Conservation (phyloP, 2,797 vertebrate genomes). For the Leptoclinus maculatus region DNA sequence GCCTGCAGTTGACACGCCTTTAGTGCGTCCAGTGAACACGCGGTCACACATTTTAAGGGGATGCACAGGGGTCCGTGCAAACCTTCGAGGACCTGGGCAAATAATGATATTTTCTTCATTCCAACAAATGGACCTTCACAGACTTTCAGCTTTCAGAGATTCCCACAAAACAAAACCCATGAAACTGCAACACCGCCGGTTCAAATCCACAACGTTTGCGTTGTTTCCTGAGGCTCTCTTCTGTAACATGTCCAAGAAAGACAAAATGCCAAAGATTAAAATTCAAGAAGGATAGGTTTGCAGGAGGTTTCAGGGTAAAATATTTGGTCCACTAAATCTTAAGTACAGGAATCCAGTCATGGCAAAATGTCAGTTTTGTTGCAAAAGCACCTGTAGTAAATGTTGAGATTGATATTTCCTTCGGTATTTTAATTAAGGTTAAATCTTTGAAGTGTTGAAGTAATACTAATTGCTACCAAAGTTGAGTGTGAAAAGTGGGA, state of each 20-base stretch:
- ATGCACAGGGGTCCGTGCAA: not conserved
- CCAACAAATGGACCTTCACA: slow-evolving; percentile 12
- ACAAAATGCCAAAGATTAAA: not conserved
- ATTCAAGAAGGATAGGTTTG: not conserved
- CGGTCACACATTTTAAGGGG: not conserved
- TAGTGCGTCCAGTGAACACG: not conserved
- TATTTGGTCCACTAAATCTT: not conserved
- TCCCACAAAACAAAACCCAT: not conserved
- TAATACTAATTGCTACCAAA: not conserved
- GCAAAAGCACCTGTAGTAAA: not conserved
- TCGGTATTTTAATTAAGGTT: not conserved
- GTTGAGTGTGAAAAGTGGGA: not conserved
- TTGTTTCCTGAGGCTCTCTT: not conserved
- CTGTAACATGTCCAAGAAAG: not conserved
- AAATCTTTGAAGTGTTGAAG: not conserved
- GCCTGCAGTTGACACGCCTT: not conserved
- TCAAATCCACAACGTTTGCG: not conserved
- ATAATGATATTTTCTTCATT: not conserved
- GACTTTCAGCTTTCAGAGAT: not conserved
- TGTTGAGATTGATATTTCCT: not conserved
- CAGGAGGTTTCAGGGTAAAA: not conserved
- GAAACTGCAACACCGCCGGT: not conserved
- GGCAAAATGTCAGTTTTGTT: not conserved
- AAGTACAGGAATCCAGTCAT: not conserved
- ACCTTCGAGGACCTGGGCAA: not conserved